Percentiles rank a stretch among this genome's conserved stretches.
Evolutionary conservation across 1,140 invertebrate genomes (phyloP).

Genomic region (Metopolophium dirhodum): DNA sequence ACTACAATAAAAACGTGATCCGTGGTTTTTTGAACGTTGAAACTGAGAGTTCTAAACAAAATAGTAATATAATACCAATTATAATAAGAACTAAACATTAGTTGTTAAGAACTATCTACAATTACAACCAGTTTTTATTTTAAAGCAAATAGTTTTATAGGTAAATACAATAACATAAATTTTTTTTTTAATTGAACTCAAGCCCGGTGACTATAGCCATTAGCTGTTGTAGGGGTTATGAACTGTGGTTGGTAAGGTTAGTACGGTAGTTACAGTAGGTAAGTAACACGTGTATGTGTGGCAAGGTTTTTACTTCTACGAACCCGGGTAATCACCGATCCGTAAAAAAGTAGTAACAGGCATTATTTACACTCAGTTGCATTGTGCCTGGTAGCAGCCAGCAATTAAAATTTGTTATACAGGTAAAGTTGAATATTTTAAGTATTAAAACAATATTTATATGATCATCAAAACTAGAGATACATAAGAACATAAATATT

Average conservation of each 20-base stretch:
- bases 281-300: no score
- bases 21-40: conserved; percentile 31
- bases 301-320: no score
- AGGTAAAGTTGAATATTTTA: neutral
- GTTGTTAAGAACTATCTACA: neutral
- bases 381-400: no score
- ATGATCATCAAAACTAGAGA: neutral
- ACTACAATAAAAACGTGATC: conserved; percentile 47
- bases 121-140: neutral
- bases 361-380: no score
- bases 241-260: no score
- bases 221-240: no score
- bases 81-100: neutral
- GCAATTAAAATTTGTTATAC: no score
- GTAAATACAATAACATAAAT: neutral
- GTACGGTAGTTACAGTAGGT: no score
- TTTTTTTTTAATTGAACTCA: no score
- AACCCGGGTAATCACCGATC: no score
- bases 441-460: neutral
- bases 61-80: neutral
- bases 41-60: conserved; percentile 31
- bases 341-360: no score
- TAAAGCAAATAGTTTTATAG: neutral
- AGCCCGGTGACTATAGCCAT: no score
- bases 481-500: neutral